Conservation (phyloP, 2,797 vertebrate genomes). For the Anguilla pacifica region DNA sequence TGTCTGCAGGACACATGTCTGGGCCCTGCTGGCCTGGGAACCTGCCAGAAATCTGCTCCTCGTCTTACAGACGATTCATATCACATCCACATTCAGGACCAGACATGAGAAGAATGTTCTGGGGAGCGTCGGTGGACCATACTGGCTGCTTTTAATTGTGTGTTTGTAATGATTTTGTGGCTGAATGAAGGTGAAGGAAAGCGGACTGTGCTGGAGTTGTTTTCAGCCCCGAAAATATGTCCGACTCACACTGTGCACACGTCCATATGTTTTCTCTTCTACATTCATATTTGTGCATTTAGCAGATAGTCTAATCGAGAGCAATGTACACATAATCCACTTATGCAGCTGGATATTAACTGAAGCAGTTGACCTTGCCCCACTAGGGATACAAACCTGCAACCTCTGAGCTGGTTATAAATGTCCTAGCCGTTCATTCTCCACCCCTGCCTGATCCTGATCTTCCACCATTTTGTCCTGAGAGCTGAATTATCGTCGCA, state of each 20-base stretch:
- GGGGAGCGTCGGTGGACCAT: background rate
- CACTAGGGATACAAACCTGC: too few relatives aligned
- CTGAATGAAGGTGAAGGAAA: background rate
- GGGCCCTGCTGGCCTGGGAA: constrained; percentile 21
- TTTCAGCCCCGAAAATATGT: background rate
- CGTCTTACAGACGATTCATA: constrained; percentile 21
- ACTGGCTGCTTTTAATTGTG: background rate
- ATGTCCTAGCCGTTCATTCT: too few relatives aligned
- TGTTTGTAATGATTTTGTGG: background rate
- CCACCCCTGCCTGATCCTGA: background rate
- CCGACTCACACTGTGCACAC: too few relatives aligned
- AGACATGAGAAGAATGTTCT: background rate
- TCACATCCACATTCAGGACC: background rate
- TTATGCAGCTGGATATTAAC: too few relatives aligned
- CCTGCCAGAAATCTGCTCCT: background rate
- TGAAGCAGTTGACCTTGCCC: too few relatives aligned
- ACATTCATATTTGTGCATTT: too few relatives aligned
- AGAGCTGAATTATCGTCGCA: background rate
- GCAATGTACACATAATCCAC: too few relatives aligned
- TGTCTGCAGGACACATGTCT: constrained; percentile 37
- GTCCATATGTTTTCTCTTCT: too few relatives aligned
- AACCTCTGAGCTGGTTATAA: too few relatives aligned
- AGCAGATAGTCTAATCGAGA: too few relatives aligned
- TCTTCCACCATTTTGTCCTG: background rate
- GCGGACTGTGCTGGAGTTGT: background rate